Evolutionary conservation across 2,888 invertebrate genomes (phyloP).

Genomic region (Pammene fasciana): DNA sequence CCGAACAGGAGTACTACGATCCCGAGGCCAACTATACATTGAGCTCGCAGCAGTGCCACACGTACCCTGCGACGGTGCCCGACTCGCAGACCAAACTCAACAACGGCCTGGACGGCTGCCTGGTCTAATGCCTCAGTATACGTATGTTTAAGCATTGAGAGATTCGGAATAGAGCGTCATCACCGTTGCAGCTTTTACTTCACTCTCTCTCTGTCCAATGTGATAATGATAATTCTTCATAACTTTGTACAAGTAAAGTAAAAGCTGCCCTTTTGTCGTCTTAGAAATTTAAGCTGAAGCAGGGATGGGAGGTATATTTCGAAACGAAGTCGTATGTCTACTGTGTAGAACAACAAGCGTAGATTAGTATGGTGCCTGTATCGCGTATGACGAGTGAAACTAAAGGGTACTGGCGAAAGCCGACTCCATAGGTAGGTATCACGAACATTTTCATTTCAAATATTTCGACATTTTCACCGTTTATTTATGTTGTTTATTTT

Average conservation of each 20-base stretch:
- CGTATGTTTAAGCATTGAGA: constrained; percentile 71
- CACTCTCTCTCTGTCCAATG: constrained; percentile 48
- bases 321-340: constrained; percentile 82
- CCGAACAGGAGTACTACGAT: constrained; percentile 80
- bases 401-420: constrained; percentile 32
- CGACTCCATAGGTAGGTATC: constrained; percentile 38
- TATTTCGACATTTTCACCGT: constrained; percentile 48
- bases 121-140: constrained; percentile 83
- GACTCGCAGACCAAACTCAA: constrained; percentile 79
- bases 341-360: constrained; percentile 81
- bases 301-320: constrained; percentile 76
- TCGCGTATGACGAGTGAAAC: constrained; percentile 51
- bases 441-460: constrained; percentile 36
- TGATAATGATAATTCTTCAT: constrained; percentile 18
- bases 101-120: constrained; percentile 84
- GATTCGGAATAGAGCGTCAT: constrained; percentile 77
- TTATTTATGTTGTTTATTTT: constrained; percentile 54
- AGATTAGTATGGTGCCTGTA: constrained; percentile 70
- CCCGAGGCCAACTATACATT: constrained; percentile 80
- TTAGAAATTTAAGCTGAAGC: constrained; percentile 41
- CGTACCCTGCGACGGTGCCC: constrained; percentile 72
- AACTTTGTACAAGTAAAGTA: constrained; percentile 26
- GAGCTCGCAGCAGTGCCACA: constrained; percentile 80
- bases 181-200: constrained; percentile 60
- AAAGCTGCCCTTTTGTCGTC: constrained; percentile 34